Percentiles rank a stretch among this genome's conserved stretches.
Conservation (phyloP, 2,113 vertebrate genomes). For the Alligator mississippiensis region DNA sequence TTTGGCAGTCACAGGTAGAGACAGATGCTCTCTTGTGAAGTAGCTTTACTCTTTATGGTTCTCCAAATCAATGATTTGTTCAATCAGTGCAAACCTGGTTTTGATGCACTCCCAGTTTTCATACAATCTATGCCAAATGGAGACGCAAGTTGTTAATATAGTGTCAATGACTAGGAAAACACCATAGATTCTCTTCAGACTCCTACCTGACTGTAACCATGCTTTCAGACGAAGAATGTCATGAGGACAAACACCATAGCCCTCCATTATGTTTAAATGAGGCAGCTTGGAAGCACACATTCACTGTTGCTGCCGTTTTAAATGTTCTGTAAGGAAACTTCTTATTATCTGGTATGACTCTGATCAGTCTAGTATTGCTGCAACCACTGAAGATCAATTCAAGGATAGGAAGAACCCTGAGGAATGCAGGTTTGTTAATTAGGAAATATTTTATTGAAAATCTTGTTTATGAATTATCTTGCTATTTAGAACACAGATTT, state of each 20-base stretch:
- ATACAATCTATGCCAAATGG: neutral
- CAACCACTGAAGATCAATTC: neutral
- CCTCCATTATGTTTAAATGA: neutral
- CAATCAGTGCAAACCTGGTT: neutral
- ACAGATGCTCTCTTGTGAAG: neutral
- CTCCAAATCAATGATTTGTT: neutral
- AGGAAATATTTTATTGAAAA: too few species aligned
- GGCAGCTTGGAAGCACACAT: neutral
- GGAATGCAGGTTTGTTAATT: neutral
- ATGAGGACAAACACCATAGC: neutral
- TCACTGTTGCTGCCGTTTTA: neutral
- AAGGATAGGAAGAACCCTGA: neutral
- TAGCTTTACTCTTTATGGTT: neutral
- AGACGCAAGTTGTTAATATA: neutral
- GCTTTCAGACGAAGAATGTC: neutral
- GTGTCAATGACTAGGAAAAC: neutral
- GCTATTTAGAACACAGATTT: neutral
- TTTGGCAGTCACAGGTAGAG: neutral
- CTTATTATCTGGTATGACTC: neutral
- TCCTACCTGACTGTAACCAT: neutral
- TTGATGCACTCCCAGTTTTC: neutral
- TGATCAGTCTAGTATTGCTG: neutral
- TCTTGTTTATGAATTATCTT: neutral
- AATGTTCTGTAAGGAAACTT: neutral
- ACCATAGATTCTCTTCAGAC: neutral